Percentiles rank a stretch among this genome's conserved stretches.
Evolutionary conservation across 2,888 invertebrate species (phyloP).

Genomic region (Melanophora roralis): DNA sequence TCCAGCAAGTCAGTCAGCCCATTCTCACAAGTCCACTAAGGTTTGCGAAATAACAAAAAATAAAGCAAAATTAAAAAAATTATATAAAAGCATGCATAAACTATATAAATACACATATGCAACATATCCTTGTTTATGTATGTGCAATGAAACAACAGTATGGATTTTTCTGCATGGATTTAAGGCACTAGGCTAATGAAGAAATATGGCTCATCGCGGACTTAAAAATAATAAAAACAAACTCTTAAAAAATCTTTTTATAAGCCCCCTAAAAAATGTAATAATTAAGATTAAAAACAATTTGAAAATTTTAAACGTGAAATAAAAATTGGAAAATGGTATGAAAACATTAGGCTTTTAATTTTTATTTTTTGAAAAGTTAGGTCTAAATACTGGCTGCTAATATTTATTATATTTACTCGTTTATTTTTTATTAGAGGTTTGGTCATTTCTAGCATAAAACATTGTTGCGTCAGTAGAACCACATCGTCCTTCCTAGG

Average conservation of each 20-base stretch:
- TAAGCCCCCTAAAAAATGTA: not conserved
- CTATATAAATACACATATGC: not conserved
- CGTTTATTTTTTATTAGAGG: too few relatives aligned
- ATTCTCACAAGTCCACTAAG: too few relatives aligned
- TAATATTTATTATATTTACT: too few relatives aligned
- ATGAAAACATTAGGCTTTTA: too few relatives aligned
- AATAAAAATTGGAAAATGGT: too few relatives aligned
- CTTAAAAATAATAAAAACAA: slow-evolving; percentile 48
- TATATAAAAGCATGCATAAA: not conserved
- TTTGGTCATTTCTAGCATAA: too few relatives aligned
- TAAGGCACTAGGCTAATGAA: slow-evolving; percentile 74
- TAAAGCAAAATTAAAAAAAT: slow-evolving; percentile 4
- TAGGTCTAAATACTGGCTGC: too few relatives aligned
- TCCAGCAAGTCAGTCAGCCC: slow-evolving; percentile 8
- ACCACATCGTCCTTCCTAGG: too few relatives aligned
- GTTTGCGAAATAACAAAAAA: too few relatives aligned
- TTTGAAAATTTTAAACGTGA: not conserved
- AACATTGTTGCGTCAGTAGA: too few relatives aligned
- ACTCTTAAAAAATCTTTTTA: not conserved
- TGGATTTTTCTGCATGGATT: slow-evolving; percentile 58
- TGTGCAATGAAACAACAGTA: slow-evolving; percentile 12
- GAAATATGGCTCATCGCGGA: slow-evolving; percentile 70
- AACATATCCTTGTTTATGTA: not conserved
- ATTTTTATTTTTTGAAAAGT: too few relatives aligned
- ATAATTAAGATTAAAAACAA: slow-evolving; percentile 1